These are phyloP conservation scores for Torymus texanus DNA, from an alignment of 2,888 invertebrate genomes.

Conservation along the genomic window DNA sequence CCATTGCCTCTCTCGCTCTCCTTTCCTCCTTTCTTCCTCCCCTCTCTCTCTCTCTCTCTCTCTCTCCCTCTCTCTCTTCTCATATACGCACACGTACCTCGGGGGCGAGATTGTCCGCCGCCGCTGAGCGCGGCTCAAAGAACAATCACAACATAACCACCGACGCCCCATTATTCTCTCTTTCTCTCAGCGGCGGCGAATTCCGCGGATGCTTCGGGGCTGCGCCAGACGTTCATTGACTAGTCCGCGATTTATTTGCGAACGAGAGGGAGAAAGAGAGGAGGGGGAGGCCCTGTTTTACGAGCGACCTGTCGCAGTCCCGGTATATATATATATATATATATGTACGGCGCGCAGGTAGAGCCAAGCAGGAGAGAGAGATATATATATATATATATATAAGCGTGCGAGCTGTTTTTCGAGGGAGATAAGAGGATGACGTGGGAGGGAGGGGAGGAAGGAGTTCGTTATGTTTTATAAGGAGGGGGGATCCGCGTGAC, in stretches of 20 bases:
- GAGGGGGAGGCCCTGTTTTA: conserved; percentile 23
- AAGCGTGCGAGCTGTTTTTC: conserved; percentile 17
- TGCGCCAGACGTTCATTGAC: conserved; percentile 45
- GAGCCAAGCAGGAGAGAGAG: no score
- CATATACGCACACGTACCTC: conserved; percentile 11
- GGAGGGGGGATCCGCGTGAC: conserved; percentile 16
- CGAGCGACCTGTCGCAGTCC: conserved; percentile 34
- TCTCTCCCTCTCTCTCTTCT: conserved; percentile 20
- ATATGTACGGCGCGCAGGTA: neutral
- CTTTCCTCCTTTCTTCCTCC: conserved; percentile 19
- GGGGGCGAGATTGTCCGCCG: conserved; percentile 21
- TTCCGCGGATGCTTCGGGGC: conserved; percentile 40
- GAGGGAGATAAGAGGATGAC: conserved; percentile 23
- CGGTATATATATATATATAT: neutral
- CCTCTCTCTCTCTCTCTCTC: conserved; percentile 4
- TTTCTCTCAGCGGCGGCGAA: conserved; percentile 27
- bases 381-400: conserved; percentile 22
- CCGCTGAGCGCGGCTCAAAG: neutral
- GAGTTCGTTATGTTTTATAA: conserved; percentile 38
- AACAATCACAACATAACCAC: conserved; percentile 31
- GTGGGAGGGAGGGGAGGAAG: neutral
- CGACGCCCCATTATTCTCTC: conserved; percentile 40
- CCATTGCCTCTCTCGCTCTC: conserved; percentile 59
- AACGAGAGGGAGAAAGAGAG: neutral
- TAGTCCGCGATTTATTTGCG: conserved; percentile 47